Conservation (phyloP, 2,113 vertebrate genomes). For the Protobothrops flavoviridis region DNA sequence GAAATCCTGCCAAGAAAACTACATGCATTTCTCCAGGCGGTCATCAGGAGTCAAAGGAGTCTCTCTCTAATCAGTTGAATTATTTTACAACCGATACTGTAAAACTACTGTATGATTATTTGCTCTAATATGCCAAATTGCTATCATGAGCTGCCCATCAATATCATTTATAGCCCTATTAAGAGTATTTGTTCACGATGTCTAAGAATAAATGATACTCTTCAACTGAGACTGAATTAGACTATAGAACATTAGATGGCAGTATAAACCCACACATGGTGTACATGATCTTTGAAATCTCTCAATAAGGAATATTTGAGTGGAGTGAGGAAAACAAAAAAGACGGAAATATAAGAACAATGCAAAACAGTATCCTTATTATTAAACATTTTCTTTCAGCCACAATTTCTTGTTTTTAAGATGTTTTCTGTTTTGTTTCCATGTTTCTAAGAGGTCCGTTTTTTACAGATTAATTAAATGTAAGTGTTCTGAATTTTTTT, state of each 20-base stretch:
- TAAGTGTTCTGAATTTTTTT: neutral
- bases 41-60: neutral
- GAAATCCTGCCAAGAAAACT: neutral
- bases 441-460: neutral
- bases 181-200: neutral
- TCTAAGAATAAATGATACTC: neutral
- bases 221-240: neutral
- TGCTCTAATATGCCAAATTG: neutral
- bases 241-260: constrained; percentile 63
- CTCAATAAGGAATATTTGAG: constrained; percentile 19
- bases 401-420: neutral
- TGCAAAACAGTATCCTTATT: constrained; percentile 5
- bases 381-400: neutral
- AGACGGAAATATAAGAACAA: neutral
- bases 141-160: neutral
- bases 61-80: neutral
- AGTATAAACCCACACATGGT: constrained; percentile 51
- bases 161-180: neutral
- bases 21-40: neutral
- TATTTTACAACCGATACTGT: neutral
- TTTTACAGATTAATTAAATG: neutral
- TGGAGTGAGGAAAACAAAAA: neutral
- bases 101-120: neutral
- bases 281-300: constrained; percentile 10
- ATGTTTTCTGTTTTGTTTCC: constrained; percentile 8